phyloP scores from a whole-genome alignment of 2,888 invertebrate genomes.

The Antheraea yamamai region DNA sequence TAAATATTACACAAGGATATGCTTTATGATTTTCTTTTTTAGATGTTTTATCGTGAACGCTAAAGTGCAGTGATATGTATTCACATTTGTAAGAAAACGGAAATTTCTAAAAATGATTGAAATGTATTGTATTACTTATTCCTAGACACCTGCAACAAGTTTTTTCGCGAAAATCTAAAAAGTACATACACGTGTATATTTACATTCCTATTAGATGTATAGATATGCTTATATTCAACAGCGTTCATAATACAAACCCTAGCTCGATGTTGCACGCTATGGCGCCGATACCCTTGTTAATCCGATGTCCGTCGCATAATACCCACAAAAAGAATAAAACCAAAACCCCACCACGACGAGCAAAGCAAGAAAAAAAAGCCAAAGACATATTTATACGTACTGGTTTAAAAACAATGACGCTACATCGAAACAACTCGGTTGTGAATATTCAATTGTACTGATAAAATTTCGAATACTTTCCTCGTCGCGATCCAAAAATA shows the following conservation, averaged over 20 bases:
- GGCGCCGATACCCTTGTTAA: slow-evolving; percentile 77
- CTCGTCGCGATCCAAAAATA: slow-evolving; percentile 9
- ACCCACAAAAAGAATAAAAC: slow-evolving; percentile 53
- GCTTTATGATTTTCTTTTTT: too few relatives aligned
- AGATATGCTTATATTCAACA: neutral
- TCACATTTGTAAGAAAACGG: too few relatives aligned
- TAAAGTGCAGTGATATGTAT: too few relatives aligned
- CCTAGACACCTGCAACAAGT: too few relatives aligned
- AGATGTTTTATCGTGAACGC: too few relatives aligned
- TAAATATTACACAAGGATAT: too few relatives aligned
- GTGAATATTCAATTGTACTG: slow-evolving; percentile 30
- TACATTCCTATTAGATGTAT: too few relatives aligned
- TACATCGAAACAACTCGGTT: slow-evolving; percentile 19
- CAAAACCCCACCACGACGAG: slow-evolving; percentile 30
- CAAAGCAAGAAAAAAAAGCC: slow-evolving; percentile 42
- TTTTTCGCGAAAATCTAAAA: too few relatives aligned
- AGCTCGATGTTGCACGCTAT: slow-evolving; percentile 47
- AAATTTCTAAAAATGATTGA: too few relatives aligned
- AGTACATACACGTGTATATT: too few relatives aligned
- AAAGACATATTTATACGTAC: slow-evolving; percentile 53
- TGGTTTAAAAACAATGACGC: slow-evolving; percentile 53
- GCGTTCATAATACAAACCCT: neutral
- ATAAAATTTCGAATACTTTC: slow-evolving; percentile 22
- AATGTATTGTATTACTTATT: too few relatives aligned
- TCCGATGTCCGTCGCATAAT: slow-evolving; percentile 71